Evolutionary conservation across 2,113 vertebrate species (phyloP).

Genomic region (Neoarius graeffei): DNA sequence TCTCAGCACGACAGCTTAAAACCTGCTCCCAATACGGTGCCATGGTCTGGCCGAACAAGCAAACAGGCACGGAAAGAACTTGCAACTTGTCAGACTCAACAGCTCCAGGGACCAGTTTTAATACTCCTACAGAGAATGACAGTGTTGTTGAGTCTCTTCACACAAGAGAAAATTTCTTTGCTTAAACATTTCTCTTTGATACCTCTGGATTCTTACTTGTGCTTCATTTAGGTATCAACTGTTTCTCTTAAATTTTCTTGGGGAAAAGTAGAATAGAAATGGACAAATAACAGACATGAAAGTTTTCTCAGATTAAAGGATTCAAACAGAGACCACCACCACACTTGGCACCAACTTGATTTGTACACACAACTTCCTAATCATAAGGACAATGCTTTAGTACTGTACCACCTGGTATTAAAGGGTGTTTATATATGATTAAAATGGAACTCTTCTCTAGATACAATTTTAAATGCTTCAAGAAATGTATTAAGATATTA

Average conservation of each 20-base stretch:
- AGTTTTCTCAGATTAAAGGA: neutral
- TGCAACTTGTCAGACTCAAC: constrained; percentile 6
- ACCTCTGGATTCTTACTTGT: neutral
- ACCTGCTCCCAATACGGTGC: neutral
- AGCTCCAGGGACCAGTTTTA: constrained; percentile 18
- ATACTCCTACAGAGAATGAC: neutral
- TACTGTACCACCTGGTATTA: neutral
- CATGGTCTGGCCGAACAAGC: neutral
- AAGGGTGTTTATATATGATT: neutral
- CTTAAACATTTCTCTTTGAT: neutral
- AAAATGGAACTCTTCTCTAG: neutral
- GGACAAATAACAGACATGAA: neutral
- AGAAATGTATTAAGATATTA: neutral
- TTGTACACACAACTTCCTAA: neutral
- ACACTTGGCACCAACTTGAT: neutral
- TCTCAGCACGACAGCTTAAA: neutral
- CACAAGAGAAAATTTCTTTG: neutral
- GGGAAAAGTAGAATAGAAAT: neutral
- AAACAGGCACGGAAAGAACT: neutral
- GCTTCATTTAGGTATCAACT: neutral
- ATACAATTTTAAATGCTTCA: neutral
- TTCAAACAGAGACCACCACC: neutral
- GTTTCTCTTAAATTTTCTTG: neutral
- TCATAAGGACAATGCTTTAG: neutral
- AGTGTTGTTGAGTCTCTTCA: neutral